phyloP scores from a whole-genome alignment of 92 coral and sea anemone species.

The Epizoanthus stellaris region DNA sequence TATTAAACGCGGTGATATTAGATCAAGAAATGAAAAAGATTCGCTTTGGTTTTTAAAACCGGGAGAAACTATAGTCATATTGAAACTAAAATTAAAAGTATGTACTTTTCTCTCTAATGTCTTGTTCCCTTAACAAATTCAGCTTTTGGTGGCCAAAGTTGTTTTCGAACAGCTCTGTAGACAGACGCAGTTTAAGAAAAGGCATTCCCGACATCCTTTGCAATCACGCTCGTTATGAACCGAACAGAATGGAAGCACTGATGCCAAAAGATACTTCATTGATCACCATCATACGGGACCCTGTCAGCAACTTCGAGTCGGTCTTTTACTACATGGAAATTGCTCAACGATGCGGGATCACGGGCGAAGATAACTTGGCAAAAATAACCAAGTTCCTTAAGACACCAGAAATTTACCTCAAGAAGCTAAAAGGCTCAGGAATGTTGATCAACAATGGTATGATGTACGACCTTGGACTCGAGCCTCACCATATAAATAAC shows the following conservation, averaged over 20 bases:
- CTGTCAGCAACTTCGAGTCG: conserved; percentile 27
- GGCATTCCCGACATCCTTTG: conserved; percentile 31
- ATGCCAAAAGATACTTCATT: conserved; percentile 31
- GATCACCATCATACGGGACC: conserved; percentile 31
- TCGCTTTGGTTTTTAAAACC: too few species aligned
- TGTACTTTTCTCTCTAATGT: background rate
- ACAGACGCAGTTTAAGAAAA: conserved; percentile 13
- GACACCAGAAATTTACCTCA: background rate
- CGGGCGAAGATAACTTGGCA: background rate
- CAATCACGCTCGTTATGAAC: conserved; percentile 35
- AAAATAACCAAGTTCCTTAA: conserved; percentile 6
- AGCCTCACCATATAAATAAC: background rate
- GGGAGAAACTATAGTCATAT: background rate
- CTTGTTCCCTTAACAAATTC: background rate
- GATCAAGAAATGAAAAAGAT: too few species aligned
- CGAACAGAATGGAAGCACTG: conserved; percentile 3
- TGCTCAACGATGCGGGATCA: conserved; percentile 2
- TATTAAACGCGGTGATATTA: too few species aligned
- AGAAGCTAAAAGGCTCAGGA: background rate
- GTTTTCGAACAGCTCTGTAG: conserved; percentile 21
- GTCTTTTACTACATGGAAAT: conserved; percentile 44
- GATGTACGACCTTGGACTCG: conserved; percentile 16
- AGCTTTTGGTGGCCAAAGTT: conserved; percentile 37
- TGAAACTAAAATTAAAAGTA: background rate
- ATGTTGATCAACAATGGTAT: conserved; percentile 6